Evolutionary conservation across 1,140 invertebrate genomes (phyloP).

Genomic region (Daktulosphaira vitifoliae): DNA sequence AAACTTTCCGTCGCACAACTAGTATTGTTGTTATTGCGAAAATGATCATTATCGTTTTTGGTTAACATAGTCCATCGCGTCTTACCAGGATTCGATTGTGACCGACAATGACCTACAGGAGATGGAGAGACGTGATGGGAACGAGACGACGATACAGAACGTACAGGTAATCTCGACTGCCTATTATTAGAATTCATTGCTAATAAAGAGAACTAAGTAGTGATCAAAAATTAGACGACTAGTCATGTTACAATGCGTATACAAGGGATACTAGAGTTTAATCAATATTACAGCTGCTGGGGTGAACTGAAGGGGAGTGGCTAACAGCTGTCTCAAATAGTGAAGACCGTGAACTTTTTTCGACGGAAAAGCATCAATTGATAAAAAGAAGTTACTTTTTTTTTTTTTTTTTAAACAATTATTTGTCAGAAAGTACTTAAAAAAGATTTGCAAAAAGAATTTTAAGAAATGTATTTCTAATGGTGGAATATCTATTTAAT

Average conservation of each 20-base stretch:
- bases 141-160: constrained; percentile 33
- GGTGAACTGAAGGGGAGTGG: constrained; percentile 32
- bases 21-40: constrained; percentile 15
- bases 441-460: no score
- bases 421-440: no score
- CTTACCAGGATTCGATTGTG: constrained; percentile 9
- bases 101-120: not conserved
- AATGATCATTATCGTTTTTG: constrained; percentile 24
- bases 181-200: not conserved
- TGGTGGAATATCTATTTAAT: no score
- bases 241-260: constrained; percentile 15
- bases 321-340: constrained; percentile 30
- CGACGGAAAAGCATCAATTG: no score
- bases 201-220: not conserved
- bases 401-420: no score
- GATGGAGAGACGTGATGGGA: not conserved
- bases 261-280: constrained; percentile 4
- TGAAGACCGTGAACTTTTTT: no score
- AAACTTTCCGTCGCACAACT: not conserved
- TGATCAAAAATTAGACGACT: no score
- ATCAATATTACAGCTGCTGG: constrained; percentile 37
- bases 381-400: no score
- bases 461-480: no score
- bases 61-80: not conserved
- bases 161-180: constrained; percentile 13